Evolutionary conservation across 2,113 vertebrate genomes (phyloP).

Genomic region (Lanius ludovicianus): DNA sequence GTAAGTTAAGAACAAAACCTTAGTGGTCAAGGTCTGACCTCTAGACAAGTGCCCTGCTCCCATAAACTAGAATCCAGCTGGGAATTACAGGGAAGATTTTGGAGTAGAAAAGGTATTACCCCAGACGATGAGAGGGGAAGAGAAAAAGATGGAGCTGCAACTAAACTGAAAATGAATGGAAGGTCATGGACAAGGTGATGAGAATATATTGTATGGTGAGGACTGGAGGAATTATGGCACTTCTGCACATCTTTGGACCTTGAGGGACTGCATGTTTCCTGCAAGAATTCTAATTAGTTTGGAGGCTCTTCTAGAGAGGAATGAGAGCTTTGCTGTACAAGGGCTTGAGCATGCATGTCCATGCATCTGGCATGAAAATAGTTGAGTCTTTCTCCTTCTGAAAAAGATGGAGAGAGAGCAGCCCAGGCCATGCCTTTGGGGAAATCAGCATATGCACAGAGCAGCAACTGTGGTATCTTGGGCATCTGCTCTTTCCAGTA

Average conservation of each 20-base stretch:
- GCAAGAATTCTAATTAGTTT: neutral
- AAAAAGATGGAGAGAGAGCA: neutral
- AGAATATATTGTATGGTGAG: neutral
- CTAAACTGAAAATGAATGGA: neutral
- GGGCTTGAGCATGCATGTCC: neutral
- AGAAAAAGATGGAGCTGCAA: neutral
- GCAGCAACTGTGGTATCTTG: neutral
- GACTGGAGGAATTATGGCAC: neutral
- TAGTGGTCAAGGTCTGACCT: neutral
- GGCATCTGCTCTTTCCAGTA: conserved; percentile 18
- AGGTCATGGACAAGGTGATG: neutral
- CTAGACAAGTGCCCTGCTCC: neutral
- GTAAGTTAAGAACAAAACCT: neutral
- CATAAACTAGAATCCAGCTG: neutral
- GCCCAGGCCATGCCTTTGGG: neutral
- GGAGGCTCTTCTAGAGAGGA: neutral
- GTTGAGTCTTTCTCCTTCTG: neutral
- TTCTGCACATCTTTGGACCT: neutral
- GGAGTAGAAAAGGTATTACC: neutral
- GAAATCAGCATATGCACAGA: conserved; percentile 32
- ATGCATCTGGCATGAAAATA: neutral
- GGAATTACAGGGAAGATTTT: neutral
- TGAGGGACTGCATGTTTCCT: neutral
- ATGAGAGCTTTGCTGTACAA: neutral
- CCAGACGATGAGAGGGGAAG: neutral